phyloP scores from a whole-genome alignment of 2,797 vertebrate genomes.

The Poeciliopsis gracilis region DNA sequence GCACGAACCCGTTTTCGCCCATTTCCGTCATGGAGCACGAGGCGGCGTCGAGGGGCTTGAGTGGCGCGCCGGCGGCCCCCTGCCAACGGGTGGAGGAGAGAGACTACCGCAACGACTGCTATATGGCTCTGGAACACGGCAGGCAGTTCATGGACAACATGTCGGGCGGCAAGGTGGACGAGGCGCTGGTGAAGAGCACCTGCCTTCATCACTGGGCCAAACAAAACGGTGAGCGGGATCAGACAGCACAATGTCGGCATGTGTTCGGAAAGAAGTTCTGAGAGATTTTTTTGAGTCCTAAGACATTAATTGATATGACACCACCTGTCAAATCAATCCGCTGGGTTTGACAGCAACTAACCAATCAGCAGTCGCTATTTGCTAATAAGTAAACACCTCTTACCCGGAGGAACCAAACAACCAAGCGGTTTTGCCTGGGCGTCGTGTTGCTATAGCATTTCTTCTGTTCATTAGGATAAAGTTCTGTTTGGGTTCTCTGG shows the following conservation, averaged over 20 bases:
- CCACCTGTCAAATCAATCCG: too few relatives aligned
- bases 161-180: slow-evolving; percentile 98
- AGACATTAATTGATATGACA: too few relatives aligned
- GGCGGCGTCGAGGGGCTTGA: slow-evolving; percentile 74
- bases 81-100: slow-evolving; percentile 92
- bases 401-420: too few relatives aligned
- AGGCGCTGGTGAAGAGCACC: slow-evolving; percentile 94
- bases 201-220: slow-evolving; percentile 97
- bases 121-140: slow-evolving; percentile 96
- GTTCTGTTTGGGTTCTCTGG: background rate
- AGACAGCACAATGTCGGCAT: background rate
- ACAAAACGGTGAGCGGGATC: slow-evolving; percentile 85
- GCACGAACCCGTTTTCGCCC: slow-evolving; percentile 95
- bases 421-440: too few relatives aligned
- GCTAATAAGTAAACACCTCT: too few relatives aligned
- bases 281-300: background rate
- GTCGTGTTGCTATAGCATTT: too few relatives aligned
- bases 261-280: background rate
- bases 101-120: slow-evolving; percentile 96
- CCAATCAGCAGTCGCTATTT: too few relatives aligned
- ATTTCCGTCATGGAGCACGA: slow-evolving; percentile 75
- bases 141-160: slow-evolving; percentile 99
- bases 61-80: slow-evolving; percentile 58
- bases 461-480: background rate
- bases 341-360: too few relatives aligned